Conservation (phyloP, 92 coral and sea anemone genomes). For the Parazoanthus darwini region DNA sequence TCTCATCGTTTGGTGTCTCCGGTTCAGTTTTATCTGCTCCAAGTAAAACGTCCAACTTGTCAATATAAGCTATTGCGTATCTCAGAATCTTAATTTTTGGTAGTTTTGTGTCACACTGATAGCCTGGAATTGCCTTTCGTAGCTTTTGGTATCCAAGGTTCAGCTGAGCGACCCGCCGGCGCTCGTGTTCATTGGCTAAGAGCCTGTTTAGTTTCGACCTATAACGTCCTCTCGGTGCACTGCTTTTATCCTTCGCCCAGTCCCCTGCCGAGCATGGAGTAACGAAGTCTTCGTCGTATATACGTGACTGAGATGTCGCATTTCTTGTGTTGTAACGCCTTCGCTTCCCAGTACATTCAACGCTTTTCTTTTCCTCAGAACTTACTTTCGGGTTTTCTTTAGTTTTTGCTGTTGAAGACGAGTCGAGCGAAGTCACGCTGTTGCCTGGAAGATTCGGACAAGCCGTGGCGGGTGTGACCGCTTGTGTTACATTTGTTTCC, state of each 20-base stretch:
- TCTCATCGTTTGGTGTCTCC: background rate
- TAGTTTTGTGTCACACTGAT: constrained; percentile 88
- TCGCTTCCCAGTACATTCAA: constrained; percentile 12
- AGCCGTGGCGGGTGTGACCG: background rate
- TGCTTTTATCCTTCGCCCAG: constrained; percentile 57
- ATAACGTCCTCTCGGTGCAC: constrained; percentile 58
- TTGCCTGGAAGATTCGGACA: background rate
- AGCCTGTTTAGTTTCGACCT: constrained; percentile 81
- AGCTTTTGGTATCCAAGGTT: constrained; percentile 82
- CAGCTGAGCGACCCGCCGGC: constrained; percentile 84
- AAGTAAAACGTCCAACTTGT: constrained; percentile 71
- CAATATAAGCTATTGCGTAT: constrained; percentile 84
- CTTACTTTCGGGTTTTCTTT: background rate
- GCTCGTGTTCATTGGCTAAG: constrained; percentile 86
- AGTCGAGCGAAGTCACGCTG: background rate
- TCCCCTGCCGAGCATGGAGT: constrained; percentile 51
- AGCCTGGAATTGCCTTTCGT: constrained; percentile 83
- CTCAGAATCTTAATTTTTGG: constrained; percentile 86
- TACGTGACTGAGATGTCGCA: constrained; percentile 56
- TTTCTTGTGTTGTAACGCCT: constrained; percentile 71
- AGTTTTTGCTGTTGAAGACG: background rate
- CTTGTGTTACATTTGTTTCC: background rate
- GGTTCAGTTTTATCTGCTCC: constrained; percentile 1
- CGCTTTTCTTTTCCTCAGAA: background rate
- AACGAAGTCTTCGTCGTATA: constrained; percentile 58